Evolutionary conservation across 2,113 vertebrate species (phyloP).

Genomic region (Oxyura jamaicensis): DNA sequence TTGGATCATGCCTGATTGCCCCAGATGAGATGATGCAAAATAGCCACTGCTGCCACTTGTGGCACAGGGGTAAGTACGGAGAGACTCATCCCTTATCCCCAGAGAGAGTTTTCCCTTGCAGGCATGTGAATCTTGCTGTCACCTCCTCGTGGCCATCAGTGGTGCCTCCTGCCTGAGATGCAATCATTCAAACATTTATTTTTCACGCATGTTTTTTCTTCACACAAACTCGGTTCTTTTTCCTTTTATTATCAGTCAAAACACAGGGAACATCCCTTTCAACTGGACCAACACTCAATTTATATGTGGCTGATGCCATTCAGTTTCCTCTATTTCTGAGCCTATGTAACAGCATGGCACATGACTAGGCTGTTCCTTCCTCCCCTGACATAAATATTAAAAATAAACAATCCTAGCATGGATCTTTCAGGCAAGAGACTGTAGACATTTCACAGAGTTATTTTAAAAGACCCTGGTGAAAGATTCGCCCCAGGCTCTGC

Average conservation of each 20-base stretch:
- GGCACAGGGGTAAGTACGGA: background rate
- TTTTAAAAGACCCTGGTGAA: background rate
- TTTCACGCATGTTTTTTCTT: background rate
- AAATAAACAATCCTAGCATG: background rate
- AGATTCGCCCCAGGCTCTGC: background rate
- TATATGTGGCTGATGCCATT: background rate
- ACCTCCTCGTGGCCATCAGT: background rate
- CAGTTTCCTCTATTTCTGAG: background rate
- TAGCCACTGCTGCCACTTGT: rapidly evolving
- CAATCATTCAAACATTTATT: background rate
- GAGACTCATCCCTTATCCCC: background rate
- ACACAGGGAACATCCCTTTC: background rate
- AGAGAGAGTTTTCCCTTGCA: background rate
- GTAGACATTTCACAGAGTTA: background rate
- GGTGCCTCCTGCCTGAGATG: background rate
- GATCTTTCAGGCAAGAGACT: background rate
- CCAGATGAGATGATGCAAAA: background rate
- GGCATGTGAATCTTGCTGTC: background rate
- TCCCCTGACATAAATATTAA: background rate
- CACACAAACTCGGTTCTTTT: background rate
- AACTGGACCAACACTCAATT: background rate
- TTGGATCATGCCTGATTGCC: background rate
- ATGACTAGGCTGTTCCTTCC: background rate
- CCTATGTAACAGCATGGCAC: background rate
- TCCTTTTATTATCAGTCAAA: background rate